Percentiles rank a stretch among this genome's conserved stretches.
phyloP scores from a whole-genome alignment of 2,113 vertebrate species.

The Gymnogyps californianus region DNA sequence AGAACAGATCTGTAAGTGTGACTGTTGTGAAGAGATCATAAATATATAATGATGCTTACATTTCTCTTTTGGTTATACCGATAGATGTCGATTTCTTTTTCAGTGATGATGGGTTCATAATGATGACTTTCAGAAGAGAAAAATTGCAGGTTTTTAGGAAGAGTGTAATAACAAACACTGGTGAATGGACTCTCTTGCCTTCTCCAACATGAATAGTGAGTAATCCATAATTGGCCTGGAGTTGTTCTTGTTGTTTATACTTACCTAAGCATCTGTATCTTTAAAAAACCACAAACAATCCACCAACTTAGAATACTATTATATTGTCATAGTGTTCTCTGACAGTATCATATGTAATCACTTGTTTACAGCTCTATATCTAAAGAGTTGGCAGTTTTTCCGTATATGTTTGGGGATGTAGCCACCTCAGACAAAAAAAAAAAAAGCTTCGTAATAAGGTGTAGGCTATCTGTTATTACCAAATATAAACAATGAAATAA shows the following conservation, averaged over 20 bases:
- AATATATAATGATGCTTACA: background rate
- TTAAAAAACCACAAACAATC: background rate
- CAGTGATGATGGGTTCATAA: background rate
- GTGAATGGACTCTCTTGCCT: background rate
- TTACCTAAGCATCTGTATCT: background rate
- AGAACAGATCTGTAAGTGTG: background rate
- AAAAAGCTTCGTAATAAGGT: background rate
- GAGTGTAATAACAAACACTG: background rate
- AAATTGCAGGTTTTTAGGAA: background rate
- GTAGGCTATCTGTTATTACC: background rate
- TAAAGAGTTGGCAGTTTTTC: background rate
- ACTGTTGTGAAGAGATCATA: background rate
- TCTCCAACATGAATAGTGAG: background rate
- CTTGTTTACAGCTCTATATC: background rate
- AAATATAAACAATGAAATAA: background rate
- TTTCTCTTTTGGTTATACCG: background rate
- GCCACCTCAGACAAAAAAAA: background rate
- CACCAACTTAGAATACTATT: background rate
- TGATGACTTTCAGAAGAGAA: background rate
- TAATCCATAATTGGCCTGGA: background rate
- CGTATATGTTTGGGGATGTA: background rate
- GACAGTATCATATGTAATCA: background rate
- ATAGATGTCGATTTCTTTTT: background rate
- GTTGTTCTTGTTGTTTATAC: background rate
- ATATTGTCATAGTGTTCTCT: background rate